Percentiles rank a stretch among this genome's conserved stretches.
phyloP scores from a whole-genome alignment of 2,888 invertebrate genomes.

The Lasius fuliginosus region DNA sequence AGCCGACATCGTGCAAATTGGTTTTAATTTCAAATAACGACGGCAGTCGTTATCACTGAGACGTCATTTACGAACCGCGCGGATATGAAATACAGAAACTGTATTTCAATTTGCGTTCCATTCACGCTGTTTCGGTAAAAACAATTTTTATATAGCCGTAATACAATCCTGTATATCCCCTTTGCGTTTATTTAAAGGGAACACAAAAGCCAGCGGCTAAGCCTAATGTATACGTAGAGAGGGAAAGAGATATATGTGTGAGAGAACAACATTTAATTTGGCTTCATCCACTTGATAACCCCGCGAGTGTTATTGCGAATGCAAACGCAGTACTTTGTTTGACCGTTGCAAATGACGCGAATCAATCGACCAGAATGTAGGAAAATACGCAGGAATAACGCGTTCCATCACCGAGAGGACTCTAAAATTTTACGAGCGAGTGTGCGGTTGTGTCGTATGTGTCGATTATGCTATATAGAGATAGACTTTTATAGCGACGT shows the following conservation, averaged over 20 bases:
- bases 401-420: neutral
- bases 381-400: neutral
- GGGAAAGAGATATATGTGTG: neutral
- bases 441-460: neutral
- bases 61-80: neutral
- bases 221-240: neutral
- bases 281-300: conserved; percentile 9
- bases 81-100: conserved; percentile 13
- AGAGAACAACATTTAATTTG: conserved; percentile 36
- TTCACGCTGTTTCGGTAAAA: neutral
- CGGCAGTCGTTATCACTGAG: neutral
- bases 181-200: conserved; percentile 15
- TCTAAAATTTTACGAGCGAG: neutral
- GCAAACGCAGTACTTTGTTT: conserved; percentile 22
- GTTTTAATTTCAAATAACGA: neutral
- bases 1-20: conserved; percentile 8
- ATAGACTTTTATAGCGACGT: neutral
- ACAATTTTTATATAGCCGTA: conserved; percentile 3
- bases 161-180: neutral
- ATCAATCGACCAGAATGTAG: conserved; percentile 25
- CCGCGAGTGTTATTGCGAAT: conserved; percentile 3
- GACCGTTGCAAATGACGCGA: conserved; percentile 7
- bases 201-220: neutral
- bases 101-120: neutral
- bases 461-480: neutral